Conservation (phyloP, 2,888 invertebrate species). For the Teleogryllus oceanicus region DNA sequence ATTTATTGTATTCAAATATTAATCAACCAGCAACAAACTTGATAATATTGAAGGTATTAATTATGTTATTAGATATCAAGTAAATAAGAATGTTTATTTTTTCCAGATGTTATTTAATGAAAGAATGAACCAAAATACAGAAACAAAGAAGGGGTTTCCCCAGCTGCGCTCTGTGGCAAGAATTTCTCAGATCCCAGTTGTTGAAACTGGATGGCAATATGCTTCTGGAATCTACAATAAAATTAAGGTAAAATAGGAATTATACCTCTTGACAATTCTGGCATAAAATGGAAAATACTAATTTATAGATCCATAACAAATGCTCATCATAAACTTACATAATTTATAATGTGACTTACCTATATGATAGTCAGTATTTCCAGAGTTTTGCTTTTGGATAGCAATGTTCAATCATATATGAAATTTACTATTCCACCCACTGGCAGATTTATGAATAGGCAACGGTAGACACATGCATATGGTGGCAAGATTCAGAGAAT, state of each 20-base stretch:
- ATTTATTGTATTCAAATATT: too few species aligned
- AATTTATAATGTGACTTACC: neutral
- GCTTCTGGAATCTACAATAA: constrained; percentile 70
- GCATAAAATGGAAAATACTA: neutral
- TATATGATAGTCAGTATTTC: too few species aligned
- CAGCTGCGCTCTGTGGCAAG: constrained; percentile 70
- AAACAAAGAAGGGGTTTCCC: constrained; percentile 42
- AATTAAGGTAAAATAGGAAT: constrained; percentile 62
- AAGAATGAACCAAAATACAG: neutral
- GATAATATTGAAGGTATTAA: too few species aligned
- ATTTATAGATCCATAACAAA: neutral
- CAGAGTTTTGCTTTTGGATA: too few species aligned
- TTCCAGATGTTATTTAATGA: neutral
- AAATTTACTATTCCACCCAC: too few species aligned
- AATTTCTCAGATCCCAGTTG: constrained; percentile 74
- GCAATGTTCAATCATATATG: too few species aligned
- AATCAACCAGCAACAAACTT: too few species aligned
- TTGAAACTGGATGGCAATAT: constrained; percentile 72
- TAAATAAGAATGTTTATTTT: neutral
- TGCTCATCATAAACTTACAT: neutral
- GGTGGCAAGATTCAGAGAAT: too few species aligned
- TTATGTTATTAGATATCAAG: too few species aligned
- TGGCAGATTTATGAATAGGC: too few species aligned
- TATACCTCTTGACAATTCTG: neutral
- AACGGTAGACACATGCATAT: too few species aligned